phyloP scores from a whole-genome alignment of 2,888 invertebrate genomes.

The Pecten maximus region DNA sequence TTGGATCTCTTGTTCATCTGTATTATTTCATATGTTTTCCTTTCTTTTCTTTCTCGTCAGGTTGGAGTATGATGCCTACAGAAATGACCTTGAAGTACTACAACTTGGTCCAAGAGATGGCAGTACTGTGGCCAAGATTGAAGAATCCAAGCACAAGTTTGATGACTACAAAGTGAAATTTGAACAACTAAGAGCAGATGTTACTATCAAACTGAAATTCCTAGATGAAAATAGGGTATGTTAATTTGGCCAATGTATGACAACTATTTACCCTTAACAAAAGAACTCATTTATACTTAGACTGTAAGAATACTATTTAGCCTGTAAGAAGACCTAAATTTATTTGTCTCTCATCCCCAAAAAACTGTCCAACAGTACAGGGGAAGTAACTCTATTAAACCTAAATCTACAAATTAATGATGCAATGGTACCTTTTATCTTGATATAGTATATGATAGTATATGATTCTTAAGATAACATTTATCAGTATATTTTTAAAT shows the following conservation, averaged over 20 bases:
- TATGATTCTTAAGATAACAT: too few species aligned
- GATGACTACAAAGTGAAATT: conserved; percentile 94
- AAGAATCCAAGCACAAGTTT: conserved; percentile 91
- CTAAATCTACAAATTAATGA: too few species aligned
- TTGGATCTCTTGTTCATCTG: too few species aligned
- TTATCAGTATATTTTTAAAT: too few species aligned
- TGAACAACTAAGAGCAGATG: conserved; percentile 95
- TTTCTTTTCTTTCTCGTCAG: conserved; percentile 80
- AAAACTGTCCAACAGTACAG: too few species aligned
- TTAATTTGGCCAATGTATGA: conserved; percentile 37
- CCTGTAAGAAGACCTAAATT: too few species aligned
- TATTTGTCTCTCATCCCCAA: too few species aligned
- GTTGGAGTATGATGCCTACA: conserved; percentile 98
- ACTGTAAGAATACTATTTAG: too few species aligned
- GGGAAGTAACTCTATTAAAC: too few species aligned
- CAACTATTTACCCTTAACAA: neutral
- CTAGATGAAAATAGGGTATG: conserved; percentile 97
- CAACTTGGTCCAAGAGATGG: conserved; percentile 84
- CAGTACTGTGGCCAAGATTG: conserved; percentile 85
- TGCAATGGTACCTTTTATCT: too few species aligned
- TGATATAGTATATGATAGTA: too few species aligned
- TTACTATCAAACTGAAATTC: conserved; percentile 96
- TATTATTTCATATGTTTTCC: neutral
- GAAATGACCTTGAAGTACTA: conserved; percentile 94
- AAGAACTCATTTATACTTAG: too few species aligned